A percentile compares a stretch with the other conserved stretches of the same genome.
These are phyloP conservation scores for Acropternis orthonyx DNA, from an alignment of 2,797 vertebrate species.

Conservation along the genomic window DNA sequence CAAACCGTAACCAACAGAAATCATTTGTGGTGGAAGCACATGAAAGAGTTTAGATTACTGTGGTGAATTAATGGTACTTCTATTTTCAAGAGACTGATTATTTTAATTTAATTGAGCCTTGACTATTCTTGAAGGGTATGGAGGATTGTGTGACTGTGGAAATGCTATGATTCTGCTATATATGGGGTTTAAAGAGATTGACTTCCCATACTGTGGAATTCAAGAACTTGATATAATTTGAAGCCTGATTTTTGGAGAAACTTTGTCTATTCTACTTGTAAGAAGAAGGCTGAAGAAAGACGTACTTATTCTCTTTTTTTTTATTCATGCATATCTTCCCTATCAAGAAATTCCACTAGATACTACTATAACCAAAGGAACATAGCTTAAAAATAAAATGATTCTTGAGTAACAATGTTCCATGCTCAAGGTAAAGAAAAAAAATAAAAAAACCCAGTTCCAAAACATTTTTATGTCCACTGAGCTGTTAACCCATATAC, in stretches of 20 bases:
- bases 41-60: not conserved
- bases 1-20: not conserved
- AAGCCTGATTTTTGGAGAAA: not conserved
- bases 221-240: not conserved
- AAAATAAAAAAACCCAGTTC: not conserved
- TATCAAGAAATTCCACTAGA: not conserved
- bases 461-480: not conserved
- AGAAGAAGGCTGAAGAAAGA: not conserved
- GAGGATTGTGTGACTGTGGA: not conserved
- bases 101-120: not conserved
- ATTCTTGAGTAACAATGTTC: not conserved
- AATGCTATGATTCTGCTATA: not conserved
- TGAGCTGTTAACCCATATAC: not conserved
- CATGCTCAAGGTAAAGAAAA: not conserved
- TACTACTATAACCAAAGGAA: not conserved
- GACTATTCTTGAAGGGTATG: not conserved
- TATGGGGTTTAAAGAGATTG: not conserved
- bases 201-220: not conserved
- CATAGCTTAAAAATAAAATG: not conserved
- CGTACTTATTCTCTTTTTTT: accelerated
- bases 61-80: not conserved
- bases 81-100: not conserved
- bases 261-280: not conserved
- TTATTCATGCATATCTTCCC: accelerated
- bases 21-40: not conserved